Evolutionary conservation across 2,888 invertebrate genomes (phyloP).

Genomic region (Drosophila multiciliata): DNA sequence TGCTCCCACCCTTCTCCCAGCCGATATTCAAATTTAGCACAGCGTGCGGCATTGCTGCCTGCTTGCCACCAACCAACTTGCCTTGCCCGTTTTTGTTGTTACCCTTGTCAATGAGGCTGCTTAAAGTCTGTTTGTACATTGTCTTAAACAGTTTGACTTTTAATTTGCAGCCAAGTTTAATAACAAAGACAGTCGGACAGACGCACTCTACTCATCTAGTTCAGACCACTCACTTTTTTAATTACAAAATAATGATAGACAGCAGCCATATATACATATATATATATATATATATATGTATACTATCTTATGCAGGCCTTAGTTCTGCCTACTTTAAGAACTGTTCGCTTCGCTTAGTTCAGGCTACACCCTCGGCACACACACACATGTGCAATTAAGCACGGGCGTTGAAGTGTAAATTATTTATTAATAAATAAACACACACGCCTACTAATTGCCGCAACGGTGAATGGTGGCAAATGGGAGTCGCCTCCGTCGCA

Average conservation of each 20-base stretch:
- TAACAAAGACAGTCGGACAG: conserved; percentile 37
- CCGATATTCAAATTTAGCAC: conserved; percentile 67
- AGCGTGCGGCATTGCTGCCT: conserved; percentile 50
- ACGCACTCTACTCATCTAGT: conserved; percentile 1
- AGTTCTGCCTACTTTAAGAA: conserved; percentile 38
- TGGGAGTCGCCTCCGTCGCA: conserved; percentile 36
- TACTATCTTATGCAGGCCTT: conserved; percentile 21
- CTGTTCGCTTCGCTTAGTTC: conserved; percentile 29
- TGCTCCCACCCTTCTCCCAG: conserved; percentile 29
- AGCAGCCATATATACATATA: background rate
- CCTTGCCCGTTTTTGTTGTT: background rate
- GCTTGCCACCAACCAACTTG: background rate
- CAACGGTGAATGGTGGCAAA: conserved; percentile 59
- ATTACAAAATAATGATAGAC: conserved; percentile 56
- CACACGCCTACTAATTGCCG: conserved; percentile 71
- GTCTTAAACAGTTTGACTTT: conserved; percentile 82
- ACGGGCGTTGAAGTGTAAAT: conserved; percentile 81
- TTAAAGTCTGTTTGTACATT: conserved; percentile 72
- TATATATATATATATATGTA: background rate
- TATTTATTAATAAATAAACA: conserved; percentile 82
- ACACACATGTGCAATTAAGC: conserved; percentile 66
- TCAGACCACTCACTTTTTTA: conserved; percentile 52
- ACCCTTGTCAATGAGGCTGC: conserved; percentile 57
- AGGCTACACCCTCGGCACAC: conserved; percentile 7
- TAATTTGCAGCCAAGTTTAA: conserved; percentile 71